A percentile compares a stretch with the other conserved stretches of the same genome.
Evolutionary conservation across 1,140 invertebrate species (phyloP).

Genomic region (Schmidtea mediterranea): DNA sequence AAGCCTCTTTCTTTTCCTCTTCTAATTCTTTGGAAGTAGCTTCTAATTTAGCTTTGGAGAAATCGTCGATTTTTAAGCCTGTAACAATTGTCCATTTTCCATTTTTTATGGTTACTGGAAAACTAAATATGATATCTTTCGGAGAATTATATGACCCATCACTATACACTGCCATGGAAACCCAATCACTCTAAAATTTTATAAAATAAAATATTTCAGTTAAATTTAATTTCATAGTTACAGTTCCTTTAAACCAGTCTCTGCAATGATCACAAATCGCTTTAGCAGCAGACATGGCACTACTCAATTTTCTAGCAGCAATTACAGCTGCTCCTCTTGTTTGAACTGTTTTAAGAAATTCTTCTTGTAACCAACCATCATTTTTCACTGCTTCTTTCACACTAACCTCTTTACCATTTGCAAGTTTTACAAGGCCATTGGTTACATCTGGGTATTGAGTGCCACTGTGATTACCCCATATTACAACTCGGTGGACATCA

Average conservation of each 20-base stretch:
- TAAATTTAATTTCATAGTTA: no score
- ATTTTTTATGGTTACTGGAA: constrained; percentile 49
- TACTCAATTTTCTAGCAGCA: constrained; percentile 80
- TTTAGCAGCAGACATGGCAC: constrained; percentile 87
- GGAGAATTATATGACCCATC: constrained; percentile 50
- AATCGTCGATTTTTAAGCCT: constrained; percentile 51
- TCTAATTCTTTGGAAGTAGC: constrained; percentile 59
- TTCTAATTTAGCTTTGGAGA: constrained; percentile 52
- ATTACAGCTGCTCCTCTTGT: constrained; percentile 90
- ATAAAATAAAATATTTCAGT: constrained; percentile 34
- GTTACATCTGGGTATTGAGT: constrained; percentile 86
- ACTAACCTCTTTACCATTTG: constrained; percentile 29
- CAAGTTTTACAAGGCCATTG: constrained; percentile 36
- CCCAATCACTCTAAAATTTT: constrained; percentile 41
- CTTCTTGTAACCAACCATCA: constrained; percentile 45
- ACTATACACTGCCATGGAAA: constrained; percentile 91
- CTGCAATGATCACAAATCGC: constrained; percentile 88
- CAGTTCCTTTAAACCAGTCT: constrained; percentile 40
- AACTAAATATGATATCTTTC: constrained; percentile 70
- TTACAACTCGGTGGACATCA: constrained; percentile 62
- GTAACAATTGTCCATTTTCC: constrained; percentile 59
- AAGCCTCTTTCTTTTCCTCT: constrained; percentile 60
- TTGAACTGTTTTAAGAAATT: constrained; percentile 64
- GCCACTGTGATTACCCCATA: constrained; percentile 97
- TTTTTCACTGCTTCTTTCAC: constrained; percentile 49